Evolutionary conservation across 1,140 invertebrate species (phyloP), one percentile per base, ranked within the genome.

Genomic region (Octopus bimaculoides): DNA sequence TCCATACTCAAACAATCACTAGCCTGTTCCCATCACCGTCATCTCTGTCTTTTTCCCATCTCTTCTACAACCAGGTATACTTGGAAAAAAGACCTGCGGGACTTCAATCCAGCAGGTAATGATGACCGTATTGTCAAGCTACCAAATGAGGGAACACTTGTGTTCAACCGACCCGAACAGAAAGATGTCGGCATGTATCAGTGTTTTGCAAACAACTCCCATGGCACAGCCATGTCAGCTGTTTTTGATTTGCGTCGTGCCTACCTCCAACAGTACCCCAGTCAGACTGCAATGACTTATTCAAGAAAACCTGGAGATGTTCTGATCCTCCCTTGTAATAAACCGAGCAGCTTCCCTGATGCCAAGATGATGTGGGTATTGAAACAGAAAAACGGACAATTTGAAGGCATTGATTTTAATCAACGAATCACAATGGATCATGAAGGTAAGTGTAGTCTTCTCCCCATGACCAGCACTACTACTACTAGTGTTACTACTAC

Each of bases 41-140:
- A 52, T 20, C 0, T 26, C 55, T 71, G 53, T 55, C 56, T 52
- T 54, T 77, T 84, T 14, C 1, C 10, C 10, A 20, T 54, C 26
- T 61, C n/a, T 61, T 56, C 9, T 56, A n/a, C 26, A 7, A 41
- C 8, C 91, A 98, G 96, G 82, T 99, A 98, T 91, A 92, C 92
- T 85, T 99, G 98, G 98, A 94, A 95, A 78, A 99, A 99, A 90
- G 98, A 99, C 92, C 97, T 97, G 77, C 95, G 97, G 83, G 92
- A 94, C 14, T 99, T 93, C 84, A 93, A 96, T 75, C 85, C 85
- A 5, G 85, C 84, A 71, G 86, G 87, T 81, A 84, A 88, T 75
- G 95, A 97, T 87, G 94, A 97, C 83, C 93, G 97, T 82, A 98
- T 99, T 88, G 95, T 94, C 3, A 95, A 97, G 87, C 96, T 98